phyloP scores from a whole-genome alignment of 2,888 invertebrate species.

The Mythimna vitellina region DNA sequence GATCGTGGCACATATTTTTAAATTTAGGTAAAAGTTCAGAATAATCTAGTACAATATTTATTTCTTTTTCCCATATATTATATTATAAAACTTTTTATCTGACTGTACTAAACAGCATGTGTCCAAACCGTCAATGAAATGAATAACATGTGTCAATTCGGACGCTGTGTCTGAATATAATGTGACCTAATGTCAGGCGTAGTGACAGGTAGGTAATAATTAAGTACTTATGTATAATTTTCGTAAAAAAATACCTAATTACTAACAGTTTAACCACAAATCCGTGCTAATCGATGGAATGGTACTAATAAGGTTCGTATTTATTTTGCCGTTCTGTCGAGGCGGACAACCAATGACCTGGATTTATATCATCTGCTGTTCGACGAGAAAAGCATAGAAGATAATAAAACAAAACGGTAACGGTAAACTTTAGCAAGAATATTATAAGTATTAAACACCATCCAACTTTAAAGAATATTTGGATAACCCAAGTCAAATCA shows the following conservation, averaged over 20 bases:
- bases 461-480: neutral
- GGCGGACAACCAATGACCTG: conserved; percentile 46
- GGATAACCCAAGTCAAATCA: neutral
- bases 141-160: too few species aligned
- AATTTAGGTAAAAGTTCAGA: too few species aligned
- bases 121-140: too few species aligned
- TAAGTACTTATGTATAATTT: neutral
- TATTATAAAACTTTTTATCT: too few species aligned
- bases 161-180: too few species aligned
- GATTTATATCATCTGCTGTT: conserved; percentile 32
- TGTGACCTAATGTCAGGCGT: too few species aligned
- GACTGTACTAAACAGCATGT: too few species aligned
- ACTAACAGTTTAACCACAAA: neutral
- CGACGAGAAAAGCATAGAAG: conserved; percentile 4
- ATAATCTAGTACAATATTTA: too few species aligned
- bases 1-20: too few species aligned
- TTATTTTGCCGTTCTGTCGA: conserved; percentile 24
- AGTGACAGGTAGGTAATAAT: neutral
- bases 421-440: neutral
- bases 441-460: neutral
- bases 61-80: too few species aligned
- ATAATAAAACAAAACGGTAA: neutral
- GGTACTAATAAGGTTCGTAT: conserved; percentile 16
- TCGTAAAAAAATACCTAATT: neutral
- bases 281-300: neutral